Conservation (phyloP, 2,797 vertebrate genomes). For the Poeciliopsis gracilis region DNA sequence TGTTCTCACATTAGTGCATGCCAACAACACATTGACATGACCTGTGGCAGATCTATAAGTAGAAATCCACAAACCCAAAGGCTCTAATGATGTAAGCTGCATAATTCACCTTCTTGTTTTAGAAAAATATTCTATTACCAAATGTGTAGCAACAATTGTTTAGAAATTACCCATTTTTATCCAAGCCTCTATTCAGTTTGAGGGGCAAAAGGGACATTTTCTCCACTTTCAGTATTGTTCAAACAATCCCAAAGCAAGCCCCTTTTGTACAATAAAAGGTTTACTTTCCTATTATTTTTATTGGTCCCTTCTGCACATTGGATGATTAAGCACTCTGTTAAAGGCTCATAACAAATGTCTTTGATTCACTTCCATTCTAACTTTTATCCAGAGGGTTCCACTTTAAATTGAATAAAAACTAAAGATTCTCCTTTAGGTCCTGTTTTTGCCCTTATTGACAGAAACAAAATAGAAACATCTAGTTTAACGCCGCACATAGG, state of each 20-base stretch:
- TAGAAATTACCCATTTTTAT: constrained; percentile 1
- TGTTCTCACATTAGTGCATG: constrained; percentile 15
- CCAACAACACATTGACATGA: constrained; percentile 3
- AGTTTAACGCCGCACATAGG: neutral
- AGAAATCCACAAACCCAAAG: constrained; percentile 4
- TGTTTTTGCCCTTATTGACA: neutral
- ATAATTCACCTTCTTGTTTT: neutral
- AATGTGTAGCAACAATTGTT: neutral
- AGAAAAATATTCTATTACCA: neutral
- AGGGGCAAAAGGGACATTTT: neutral
- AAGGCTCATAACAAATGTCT: constrained; percentile 1
- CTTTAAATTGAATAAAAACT: neutral
- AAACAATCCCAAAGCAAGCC: constrained; percentile 9
- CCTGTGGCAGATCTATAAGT: constrained; percentile 3
- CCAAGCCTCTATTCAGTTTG: neutral
- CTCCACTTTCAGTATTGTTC: neutral
- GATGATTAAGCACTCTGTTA: constrained; percentile 22
- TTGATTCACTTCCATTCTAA: constrained; percentile 9
- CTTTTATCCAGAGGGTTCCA: constrained; percentile 1
- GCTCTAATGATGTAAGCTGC: neutral
- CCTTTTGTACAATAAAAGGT: neutral
- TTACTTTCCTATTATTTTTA: neutral
- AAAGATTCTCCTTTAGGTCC: neutral
- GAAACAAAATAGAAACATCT: neutral
- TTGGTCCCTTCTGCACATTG: neutral